Percentiles rank a stretch among this genome's conserved stretches.
phyloP scores from a whole-genome alignment of 2,888 invertebrate genomes.

The Tineola bisselliella region DNA sequence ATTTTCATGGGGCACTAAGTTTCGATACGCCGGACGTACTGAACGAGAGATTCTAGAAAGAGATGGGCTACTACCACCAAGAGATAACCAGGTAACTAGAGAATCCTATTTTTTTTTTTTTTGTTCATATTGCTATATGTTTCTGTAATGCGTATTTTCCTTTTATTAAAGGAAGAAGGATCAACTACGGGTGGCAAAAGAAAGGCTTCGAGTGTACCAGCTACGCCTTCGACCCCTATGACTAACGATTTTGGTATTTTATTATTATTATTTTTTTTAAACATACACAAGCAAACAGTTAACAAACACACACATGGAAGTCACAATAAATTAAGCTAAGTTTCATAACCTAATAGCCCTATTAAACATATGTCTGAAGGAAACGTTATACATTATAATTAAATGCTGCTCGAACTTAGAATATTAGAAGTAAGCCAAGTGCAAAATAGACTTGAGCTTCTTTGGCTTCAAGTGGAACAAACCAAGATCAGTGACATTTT shows the following conservation, averaged over 20 bases:
- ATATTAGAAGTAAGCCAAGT: too few relatives aligned
- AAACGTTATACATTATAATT: too few relatives aligned
- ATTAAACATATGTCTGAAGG: too few relatives aligned
- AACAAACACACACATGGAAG: too few relatives aligned
- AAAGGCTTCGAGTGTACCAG: slow-evolving; percentile 88
- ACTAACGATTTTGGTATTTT: slow-evolving; percentile 72
- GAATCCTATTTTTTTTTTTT: background rate
- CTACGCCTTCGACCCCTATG: slow-evolving; percentile 86
- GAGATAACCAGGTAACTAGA: slow-evolving; percentile 62
- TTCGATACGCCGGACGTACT: slow-evolving; percentile 91
- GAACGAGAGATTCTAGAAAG: slow-evolving; percentile 91
- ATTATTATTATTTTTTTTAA: background rate
- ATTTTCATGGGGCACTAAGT: slow-evolving; percentile 94
- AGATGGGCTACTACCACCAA: slow-evolving; percentile 66
- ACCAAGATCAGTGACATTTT: too few relatives aligned
- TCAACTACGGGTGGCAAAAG: slow-evolving; percentile 66
- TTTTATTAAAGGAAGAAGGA: slow-evolving; percentile 34
- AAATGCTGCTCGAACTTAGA: too few relatives aligned
- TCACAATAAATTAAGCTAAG: too few relatives aligned
- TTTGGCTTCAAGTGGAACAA: too few relatives aligned
- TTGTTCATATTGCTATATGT: too few relatives aligned
- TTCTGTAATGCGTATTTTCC: background rate
- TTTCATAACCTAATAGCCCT: too few relatives aligned
- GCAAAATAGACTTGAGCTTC: too few relatives aligned
- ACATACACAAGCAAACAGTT: too few relatives aligned